Evolutionary conservation across 2,888 invertebrate species (phyloP), one percentile per base, ranked within the genome.

Genomic region (Pollenia amentaria): DNA sequence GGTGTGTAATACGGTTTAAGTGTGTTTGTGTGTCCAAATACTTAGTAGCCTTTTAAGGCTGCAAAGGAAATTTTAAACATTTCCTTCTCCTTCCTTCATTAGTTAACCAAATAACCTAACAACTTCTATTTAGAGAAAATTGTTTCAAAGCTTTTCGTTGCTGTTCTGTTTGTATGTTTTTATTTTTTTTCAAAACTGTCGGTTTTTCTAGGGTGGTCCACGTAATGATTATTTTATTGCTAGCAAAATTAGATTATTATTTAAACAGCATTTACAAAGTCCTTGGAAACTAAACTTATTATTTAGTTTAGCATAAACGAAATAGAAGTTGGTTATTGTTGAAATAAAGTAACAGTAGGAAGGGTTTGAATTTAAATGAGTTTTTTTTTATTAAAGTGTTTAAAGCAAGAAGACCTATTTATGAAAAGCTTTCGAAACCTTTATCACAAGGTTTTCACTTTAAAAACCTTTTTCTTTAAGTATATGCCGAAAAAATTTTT

Each of bases 61-160:
- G 29, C 70, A 62, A 12, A 70, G 51, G 69, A 70, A 72, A 70
- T 62, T 53, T 42, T 21, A 78, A 79, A 62, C 21, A 62, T 60
- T 62, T 70, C 44, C n/a, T 18, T 9, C 51, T 62, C 9, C 16
- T 62, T 51, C 44, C 42, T 79, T 42, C 12, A 21, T 42, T 40
- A 51, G 14, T 29, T 38, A 55, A 18, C 38, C 55, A 57, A 10
- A 10, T 16, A 38, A 12, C 11, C 14, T 12, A 42, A 10, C 38
- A 42, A 3, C 48, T 18, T 38, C 48, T 55, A 75, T 48, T 38
- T 16, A 40, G 46, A 75, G 48, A 62, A 21, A 60, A 38, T 29
- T 62, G 12, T 75, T 44, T 57, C 10, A 29, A 29, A 29, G 29
- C 4, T 29, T 46, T 14, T 57, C 2, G 0, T 7, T 21, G 6